Evolutionary conservation across 2,113 vertebrate genomes (phyloP).

Genomic region (Hippocampus abdominalis): DNA sequence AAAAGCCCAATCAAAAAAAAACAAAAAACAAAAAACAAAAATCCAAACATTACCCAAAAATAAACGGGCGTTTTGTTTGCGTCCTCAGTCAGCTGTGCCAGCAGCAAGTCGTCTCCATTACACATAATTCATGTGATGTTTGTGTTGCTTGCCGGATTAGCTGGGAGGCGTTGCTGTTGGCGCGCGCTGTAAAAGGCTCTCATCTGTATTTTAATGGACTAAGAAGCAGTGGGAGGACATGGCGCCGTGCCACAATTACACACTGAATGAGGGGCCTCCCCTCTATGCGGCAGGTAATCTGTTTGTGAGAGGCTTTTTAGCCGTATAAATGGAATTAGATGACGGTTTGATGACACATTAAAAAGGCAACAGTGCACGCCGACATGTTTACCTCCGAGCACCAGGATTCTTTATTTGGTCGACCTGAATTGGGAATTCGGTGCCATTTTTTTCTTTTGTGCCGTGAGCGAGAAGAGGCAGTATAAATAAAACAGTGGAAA

Average conservation of each 20-base stretch:
- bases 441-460: slow-evolving; percentile 24
- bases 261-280: slow-evolving; percentile 70
- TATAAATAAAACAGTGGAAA: neutral
- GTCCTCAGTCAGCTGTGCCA: slow-evolving; percentile 68
- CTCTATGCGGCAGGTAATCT: slow-evolving; percentile 76
- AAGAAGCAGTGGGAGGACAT: slow-evolving; percentile 72
- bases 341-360: slow-evolving; percentile 62
- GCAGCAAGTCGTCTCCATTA: slow-evolving; percentile 72
- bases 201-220: slow-evolving; percentile 77
- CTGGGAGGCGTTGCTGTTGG: slow-evolving; percentile 71
- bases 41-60: slow-evolving; percentile 74
- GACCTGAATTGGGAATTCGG: slow-evolving; percentile 55
- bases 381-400: slow-evolving; percentile 25
- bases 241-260: slow-evolving; percentile 71
- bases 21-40: slow-evolving; percentile 52
- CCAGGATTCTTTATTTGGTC: slow-evolving; percentile 47
- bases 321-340: slow-evolving; percentile 74
- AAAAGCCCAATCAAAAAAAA: slow-evolving; percentile 55
- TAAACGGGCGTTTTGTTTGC: slow-evolving; percentile 72
- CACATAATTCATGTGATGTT: slow-evolving; percentile 75
- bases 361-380: slow-evolving; percentile 48
- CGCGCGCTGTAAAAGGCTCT: slow-evolving; percentile 69
- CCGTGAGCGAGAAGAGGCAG: slow-evolving; percentile 8
- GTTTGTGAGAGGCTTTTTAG: slow-evolving; percentile 72
- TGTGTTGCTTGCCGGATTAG: slow-evolving; percentile 73